Base-by-base conservation (phyloP, 53 echinoderm and acorn worm genomes). In the Henricia sp. region DNA sequence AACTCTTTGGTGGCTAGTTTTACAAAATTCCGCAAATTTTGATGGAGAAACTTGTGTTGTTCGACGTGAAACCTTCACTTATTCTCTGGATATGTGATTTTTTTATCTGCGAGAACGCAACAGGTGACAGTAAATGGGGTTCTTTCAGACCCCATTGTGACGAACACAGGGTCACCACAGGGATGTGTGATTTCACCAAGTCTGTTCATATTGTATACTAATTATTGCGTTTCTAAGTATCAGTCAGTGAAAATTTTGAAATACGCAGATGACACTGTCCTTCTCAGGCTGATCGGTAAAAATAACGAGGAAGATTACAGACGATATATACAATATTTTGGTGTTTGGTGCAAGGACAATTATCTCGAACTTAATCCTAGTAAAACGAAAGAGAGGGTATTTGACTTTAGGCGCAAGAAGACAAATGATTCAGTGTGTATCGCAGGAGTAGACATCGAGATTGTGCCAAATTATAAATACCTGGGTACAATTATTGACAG, bases 131-230 rank as follows among this genome's bases (percentile, higher is more conserved):
- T 74, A 20, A 74, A 74, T 52, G 52, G 53, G 13, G 20, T 30
- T 26, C 54, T 74, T 32, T 74, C 55, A 1, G 3, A 70, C 6
- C 14, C 26, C 19, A 24, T 74, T n/a, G 34, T 32, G 12, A 52
- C 54, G 35, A 74, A 28, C 54, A 74, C 53, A 26, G 35, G 52
- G 26, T 51, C 74, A 3, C 74, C 74, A 54, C 54, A 52, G 36
- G 74, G 74, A 10, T 74, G 74, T 52, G 74, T 74, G 16, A 50
- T 52, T 30, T 74, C 53, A 14, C 51, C 54, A 0, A 51, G 30
- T 21, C 74, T 74, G 14, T 74, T 74, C 36, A 74, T 52, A 14
- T 28, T 74, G 52, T 74, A 74, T 36, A 51, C 74, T 3, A 74
- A 74, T 74, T 30, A 74, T 23, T 74, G 50, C 25, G 30, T 30